phyloP scores from a whole-genome alignment of 2,113 vertebrate species.

The Tamias sibiricus region DNA sequence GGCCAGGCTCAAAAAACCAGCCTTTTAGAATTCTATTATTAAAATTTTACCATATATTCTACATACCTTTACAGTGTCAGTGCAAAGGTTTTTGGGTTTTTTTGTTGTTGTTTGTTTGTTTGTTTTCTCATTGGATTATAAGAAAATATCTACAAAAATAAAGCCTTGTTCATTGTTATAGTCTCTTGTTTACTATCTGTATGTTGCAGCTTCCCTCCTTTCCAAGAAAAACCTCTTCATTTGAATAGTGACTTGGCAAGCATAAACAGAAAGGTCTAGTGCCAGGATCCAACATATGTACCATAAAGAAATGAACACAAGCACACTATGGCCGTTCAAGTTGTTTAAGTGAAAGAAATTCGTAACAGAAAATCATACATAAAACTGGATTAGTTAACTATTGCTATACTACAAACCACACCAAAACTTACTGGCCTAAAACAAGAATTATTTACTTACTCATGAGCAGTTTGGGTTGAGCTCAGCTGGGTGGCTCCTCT shows the following conservation, averaged over 20 bases:
- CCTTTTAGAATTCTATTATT: neutral
- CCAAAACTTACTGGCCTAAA: neutral
- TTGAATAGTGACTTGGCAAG: neutral
- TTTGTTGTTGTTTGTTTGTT: too few species aligned
- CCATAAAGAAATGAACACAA: neutral
- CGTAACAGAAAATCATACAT: neutral
- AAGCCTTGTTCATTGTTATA: neutral
- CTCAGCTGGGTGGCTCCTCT: neutral
- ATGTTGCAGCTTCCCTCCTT: neutral
- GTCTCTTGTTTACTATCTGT: neutral
- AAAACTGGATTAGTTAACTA: neutral
- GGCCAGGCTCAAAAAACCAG: neutral
- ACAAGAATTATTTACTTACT: neutral
- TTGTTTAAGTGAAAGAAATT: neutral
- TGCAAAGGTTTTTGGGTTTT: neutral
- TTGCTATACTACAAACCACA: neutral
- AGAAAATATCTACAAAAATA: neutral
- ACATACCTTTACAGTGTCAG: neutral
- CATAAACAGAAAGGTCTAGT: neutral
- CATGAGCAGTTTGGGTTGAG: neutral
- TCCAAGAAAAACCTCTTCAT: constrained; percentile 30
- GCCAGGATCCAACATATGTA: neutral
- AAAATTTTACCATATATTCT: neutral
- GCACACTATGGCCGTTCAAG: neutral
- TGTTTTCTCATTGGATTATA: neutral